A percentile compares a stretch with the other conserved stretches of the same genome.
These are phyloP conservation scores for Euplexia lucipara DNA, from an alignment of 2,888 invertebrate genomes.

Conservation along the genomic window DNA sequence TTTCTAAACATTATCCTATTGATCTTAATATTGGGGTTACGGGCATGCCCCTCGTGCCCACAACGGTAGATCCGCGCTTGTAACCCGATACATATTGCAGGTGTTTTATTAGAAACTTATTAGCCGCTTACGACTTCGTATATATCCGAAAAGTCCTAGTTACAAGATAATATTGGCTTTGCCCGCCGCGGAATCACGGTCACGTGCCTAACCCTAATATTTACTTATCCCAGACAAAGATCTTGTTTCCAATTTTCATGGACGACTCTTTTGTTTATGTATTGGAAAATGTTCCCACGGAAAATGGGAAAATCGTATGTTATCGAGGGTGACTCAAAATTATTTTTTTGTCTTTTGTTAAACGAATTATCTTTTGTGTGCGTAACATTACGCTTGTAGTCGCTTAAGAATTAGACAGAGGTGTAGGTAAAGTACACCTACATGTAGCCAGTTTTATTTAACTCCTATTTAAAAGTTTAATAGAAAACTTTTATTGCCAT, in stretches of 20 bases:
- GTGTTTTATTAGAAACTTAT: slow-evolving; percentile 39
- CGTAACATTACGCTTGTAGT: too few relatives aligned
- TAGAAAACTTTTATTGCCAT: too few relatives aligned
- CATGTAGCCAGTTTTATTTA: too few relatives aligned
- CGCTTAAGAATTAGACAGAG: too few relatives aligned
- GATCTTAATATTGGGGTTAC: too few relatives aligned
- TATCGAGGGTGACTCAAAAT: slow-evolving; percentile 14
- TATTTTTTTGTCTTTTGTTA: slow-evolving; percentile 7
- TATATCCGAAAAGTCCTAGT: slow-evolving; percentile 41
- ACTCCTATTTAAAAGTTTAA: too few relatives aligned
- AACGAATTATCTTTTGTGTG: slow-evolving; percentile 5
- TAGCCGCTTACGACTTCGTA: slow-evolving; percentile 26
- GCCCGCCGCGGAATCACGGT: slow-evolving; percentile 30
- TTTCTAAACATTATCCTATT: too few relatives aligned
- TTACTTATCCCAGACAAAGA: slow-evolving; percentile 57
- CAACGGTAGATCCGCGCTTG: too few relatives aligned
- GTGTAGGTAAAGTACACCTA: too few relatives aligned
- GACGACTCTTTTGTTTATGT: slow-evolving; percentile 48
- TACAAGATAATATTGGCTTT: slow-evolving; percentile 48
- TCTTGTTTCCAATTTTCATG: slow-evolving; percentile 51
- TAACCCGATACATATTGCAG: not conserved
- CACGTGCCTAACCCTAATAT: slow-evolving; percentile 52
- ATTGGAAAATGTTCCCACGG: slow-evolving; percentile 41
- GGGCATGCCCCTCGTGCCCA: too few relatives aligned
- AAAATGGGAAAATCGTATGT: slow-evolving; percentile 41